phyloP scores from a whole-genome alignment of 2,888 invertebrate species.

The Heliconius aoede region DNA sequence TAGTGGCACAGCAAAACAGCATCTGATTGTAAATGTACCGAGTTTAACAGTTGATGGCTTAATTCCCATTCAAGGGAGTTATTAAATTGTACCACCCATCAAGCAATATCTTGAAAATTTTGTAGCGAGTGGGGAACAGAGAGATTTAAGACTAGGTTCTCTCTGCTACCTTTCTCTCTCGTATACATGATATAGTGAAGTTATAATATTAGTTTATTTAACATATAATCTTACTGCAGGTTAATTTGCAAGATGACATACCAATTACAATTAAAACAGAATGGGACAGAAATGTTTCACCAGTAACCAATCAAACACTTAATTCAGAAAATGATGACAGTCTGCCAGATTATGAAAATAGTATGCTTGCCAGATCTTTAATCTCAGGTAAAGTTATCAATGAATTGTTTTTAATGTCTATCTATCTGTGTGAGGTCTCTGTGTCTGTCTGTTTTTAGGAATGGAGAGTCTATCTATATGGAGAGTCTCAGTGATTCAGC shows the following conservation, averaged over 20 bases:
- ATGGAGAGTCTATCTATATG: too few relatives aligned
- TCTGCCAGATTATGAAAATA: conserved; percentile 81
- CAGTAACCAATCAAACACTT: conserved; percentile 57
- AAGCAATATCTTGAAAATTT: neutral
- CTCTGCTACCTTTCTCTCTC: neutral
- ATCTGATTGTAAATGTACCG: too few relatives aligned
- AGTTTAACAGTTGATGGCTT: neutral
- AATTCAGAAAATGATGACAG: conserved; percentile 76
- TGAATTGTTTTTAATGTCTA: too few relatives aligned
- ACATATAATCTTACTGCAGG: conserved; percentile 5
- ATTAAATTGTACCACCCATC: neutral
- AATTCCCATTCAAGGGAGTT: neutral
- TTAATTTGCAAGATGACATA: conserved; percentile 61
- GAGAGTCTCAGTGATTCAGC: too few relatives aligned
- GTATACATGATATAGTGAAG: neutral
- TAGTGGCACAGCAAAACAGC: neutral
- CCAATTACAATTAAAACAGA: conserved; percentile 75
- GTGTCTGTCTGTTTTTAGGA: too few relatives aligned
- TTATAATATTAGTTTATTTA: neutral
- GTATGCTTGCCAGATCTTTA: conserved; percentile 81
- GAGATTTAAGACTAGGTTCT: neutral
- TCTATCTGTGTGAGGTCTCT: too few relatives aligned
- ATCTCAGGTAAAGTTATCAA: conserved; percentile 68
- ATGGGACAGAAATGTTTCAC: conserved; percentile 66
- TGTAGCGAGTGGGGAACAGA: neutral